phyloP scores from a whole-genome alignment of 2,888 invertebrate species.

The Trachelus iudaicus region DNA sequence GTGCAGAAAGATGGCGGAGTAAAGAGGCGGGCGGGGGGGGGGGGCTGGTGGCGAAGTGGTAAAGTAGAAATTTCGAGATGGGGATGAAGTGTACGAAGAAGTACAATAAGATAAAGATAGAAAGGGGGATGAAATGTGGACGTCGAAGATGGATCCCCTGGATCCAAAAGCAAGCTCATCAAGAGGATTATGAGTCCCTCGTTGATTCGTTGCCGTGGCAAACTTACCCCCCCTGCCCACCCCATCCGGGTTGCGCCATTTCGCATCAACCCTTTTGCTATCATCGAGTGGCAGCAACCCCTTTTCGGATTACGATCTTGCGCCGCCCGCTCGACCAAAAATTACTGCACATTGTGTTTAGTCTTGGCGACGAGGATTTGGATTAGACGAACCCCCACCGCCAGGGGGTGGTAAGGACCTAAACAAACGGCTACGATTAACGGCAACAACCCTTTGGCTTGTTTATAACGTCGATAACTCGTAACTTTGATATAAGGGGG shows the following conservation, averaged over 20 bases:
- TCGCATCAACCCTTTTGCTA: constrained; percentile 26
- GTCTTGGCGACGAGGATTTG: not conserved
- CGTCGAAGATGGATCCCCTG: not conserved
- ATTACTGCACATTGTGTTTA: constrained; percentile 5
- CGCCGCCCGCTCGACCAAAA: constrained; percentile 12
- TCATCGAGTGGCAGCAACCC: constrained; percentile 29
- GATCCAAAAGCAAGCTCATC: constrained; percentile 10
- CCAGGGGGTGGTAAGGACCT: not conserved
- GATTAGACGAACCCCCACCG: not conserved
- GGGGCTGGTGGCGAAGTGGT: not conserved
- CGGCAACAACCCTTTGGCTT: not conserved
- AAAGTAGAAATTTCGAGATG: constrained; percentile 10
- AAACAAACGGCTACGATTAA: not conserved
- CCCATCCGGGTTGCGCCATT: not conserved
- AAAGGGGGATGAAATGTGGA: not conserved
- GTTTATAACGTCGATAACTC: not conserved
- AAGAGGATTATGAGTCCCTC: constrained; percentile 24
- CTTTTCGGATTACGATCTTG: constrained; percentile 25
- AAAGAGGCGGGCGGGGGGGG: too few relatives aligned
- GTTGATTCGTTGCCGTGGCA: constrained; percentile 1
- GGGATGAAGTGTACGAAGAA: not conserved
- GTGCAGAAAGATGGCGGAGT: not conserved
- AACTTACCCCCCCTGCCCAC: not conserved
- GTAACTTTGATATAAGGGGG: not conserved
- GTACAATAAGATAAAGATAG: not conserved